Evolutionary conservation across 2,113 vertebrate species (phyloP).

Genomic region (Cariama cristata): DNA sequence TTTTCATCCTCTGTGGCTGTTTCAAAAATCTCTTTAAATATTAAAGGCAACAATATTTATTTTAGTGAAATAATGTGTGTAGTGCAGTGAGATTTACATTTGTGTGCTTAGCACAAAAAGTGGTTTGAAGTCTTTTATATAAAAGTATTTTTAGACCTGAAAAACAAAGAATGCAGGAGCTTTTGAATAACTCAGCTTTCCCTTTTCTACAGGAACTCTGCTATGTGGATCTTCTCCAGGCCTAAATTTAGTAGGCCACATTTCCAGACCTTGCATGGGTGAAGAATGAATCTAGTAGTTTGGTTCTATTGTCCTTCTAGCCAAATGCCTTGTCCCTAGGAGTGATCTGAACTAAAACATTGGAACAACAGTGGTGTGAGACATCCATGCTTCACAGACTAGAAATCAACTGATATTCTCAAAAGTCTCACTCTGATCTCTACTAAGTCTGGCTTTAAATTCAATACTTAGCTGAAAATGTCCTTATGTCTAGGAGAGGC

Average conservation of each 20-base stretch:
- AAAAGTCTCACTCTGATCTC: background rate
- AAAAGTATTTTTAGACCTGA: constrained; percentile 19
- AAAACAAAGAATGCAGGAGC: background rate
- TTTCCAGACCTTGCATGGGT: background rate
- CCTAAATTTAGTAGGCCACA: background rate
- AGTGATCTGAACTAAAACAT: background rate
- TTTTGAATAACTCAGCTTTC: background rate
- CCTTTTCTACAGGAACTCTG: background rate
- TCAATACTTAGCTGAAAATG: background rate
- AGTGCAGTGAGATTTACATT: constrained; percentile 38
- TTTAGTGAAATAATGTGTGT: constrained; percentile 41
- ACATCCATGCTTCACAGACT: background rate
- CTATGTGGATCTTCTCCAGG: background rate
- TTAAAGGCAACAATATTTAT: constrained; percentile 66
- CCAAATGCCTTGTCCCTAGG: background rate
- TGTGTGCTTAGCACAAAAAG: constrained; percentile 33
- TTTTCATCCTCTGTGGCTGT: constrained; percentile 40
- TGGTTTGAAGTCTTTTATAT: background rate
- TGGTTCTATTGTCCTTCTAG: background rate
- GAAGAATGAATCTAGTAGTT: background rate
- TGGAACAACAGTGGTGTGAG: background rate
- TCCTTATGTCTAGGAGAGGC: background rate
- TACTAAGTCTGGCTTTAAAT: background rate
- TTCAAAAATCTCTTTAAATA: constrained; percentile 66
- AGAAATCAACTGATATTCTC: background rate